Conservation (phyloP, 2,888 invertebrate species). For the Malachius bipustulatus region DNA sequence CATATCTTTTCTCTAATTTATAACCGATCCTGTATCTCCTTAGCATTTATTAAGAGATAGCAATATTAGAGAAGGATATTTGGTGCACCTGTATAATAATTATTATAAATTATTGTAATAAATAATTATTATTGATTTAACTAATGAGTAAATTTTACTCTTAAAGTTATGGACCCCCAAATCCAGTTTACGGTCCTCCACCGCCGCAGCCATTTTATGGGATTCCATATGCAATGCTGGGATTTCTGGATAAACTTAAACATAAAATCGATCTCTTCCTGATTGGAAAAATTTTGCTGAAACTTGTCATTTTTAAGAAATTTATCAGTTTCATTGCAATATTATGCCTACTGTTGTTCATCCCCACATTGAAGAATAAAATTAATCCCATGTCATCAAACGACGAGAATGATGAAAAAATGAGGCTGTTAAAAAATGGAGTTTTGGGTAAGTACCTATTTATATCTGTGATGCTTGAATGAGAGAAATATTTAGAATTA, state of each 20-base stretch:
- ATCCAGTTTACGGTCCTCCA: conserved; percentile 24
- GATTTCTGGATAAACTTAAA: conserved; percentile 54
- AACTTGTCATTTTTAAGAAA: conserved; percentile 69
- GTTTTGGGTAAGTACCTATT: too few relatives aligned
- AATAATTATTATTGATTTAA: too few relatives aligned
- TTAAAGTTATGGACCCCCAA: conserved; percentile 20
- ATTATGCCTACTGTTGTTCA: conserved; percentile 61
- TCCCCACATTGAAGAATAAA: conserved; percentile 42
- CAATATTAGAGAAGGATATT: too few relatives aligned
- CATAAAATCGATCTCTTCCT: conserved; percentile 60
- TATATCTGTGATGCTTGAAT: too few relatives aligned
- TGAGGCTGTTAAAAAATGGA: neutral
- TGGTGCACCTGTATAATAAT: too few relatives aligned
- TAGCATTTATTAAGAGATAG: too few relatives aligned
- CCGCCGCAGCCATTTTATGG: conserved; percentile 35
- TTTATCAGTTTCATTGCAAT: conserved; percentile 68
- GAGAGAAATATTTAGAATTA: too few relatives aligned
- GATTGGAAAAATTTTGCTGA: conserved; percentile 61
- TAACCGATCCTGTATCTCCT: too few relatives aligned
- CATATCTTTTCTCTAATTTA: too few relatives aligned
- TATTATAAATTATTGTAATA: too few relatives aligned
- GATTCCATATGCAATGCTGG: conserved; percentile 45
- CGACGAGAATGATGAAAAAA: conserved; percentile 1
- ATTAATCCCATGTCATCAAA: conserved; percentile 9
- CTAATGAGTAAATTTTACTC: too few relatives aligned